These are phyloP conservation scores for Hyppa rectilinea DNA, from an alignment of 2,888 invertebrate species.

Conservation along the genomic window DNA sequence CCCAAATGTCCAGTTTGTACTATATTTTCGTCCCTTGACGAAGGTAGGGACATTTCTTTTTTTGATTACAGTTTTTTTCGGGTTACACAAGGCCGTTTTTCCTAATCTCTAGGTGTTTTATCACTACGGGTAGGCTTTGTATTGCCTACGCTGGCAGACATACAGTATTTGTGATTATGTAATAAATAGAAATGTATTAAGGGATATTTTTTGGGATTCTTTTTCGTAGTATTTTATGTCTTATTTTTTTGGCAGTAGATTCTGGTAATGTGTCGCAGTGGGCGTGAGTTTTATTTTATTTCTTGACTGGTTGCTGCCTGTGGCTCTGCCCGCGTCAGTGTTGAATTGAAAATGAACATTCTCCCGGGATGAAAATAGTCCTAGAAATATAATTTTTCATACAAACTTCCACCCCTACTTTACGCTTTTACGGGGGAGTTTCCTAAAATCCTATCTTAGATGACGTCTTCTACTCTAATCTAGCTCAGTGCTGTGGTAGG, in stretches of 20 bases:
- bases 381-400: no score
- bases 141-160: conserved; percentile 34
- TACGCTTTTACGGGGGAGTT: no score
- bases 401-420: no score
- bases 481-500: no score
- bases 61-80: conserved; percentile 54
- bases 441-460: no score
- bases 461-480: no score
- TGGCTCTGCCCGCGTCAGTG: no score
- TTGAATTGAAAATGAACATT: no score
- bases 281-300: conserved; percentile 33
- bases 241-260: conserved; percentile 46
- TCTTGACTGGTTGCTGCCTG: no score
- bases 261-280: conserved; percentile 21
- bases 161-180: conserved; percentile 42
- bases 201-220: conserved; percentile 35
- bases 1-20: conserved; percentile 41
- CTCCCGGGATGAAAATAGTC: no score
- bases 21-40: conserved; percentile 50
- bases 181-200: conserved; percentile 42
- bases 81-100: conserved; percentile 29
- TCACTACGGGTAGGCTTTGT: conserved; percentile 39
- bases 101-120: conserved; percentile 56
- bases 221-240: conserved; percentile 38
- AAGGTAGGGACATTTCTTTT: conserved; percentile 56